phyloP scores from a whole-genome alignment of 2,888 invertebrate species.

The Podabrus alpinus region DNA sequence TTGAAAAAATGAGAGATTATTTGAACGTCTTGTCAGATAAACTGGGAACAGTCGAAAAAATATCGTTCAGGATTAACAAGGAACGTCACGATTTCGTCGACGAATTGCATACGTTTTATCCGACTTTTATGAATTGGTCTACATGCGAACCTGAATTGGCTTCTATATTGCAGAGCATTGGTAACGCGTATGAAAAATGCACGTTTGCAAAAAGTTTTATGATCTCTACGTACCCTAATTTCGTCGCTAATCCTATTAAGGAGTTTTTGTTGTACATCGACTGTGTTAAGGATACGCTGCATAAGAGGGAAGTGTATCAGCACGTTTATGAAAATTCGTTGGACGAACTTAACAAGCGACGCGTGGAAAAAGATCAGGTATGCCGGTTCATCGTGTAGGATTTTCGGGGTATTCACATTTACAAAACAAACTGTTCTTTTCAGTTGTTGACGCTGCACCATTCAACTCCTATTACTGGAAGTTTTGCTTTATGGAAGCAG shows the following conservation, averaged over 20 bases:
- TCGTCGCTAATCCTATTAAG: slow-evolving; percentile 56
- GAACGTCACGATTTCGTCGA: slow-evolving; percentile 63
- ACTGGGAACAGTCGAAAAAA: slow-evolving; percentile 64
- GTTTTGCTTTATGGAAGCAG: slow-evolving; percentile 63
- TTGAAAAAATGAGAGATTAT: slow-evolving; percentile 66
- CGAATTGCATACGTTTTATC: slow-evolving; percentile 64
- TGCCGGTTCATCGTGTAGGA: too few species aligned
- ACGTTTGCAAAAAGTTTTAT: slow-evolving; percentile 59
- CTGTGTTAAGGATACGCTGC: slow-evolving; percentile 67
- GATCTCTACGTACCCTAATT: slow-evolving; percentile 52
- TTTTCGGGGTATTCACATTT: background rate
- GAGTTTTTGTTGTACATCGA: slow-evolving; percentile 71
- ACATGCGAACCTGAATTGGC: slow-evolving; percentile 61
- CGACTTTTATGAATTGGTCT: slow-evolving; percentile 66
- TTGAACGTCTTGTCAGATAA: slow-evolving; percentile 65
- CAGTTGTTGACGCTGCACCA: slow-evolving; percentile 21
- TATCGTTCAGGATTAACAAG: slow-evolving; percentile 66
- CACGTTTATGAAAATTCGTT: slow-evolving; percentile 66
- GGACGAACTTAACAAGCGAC: slow-evolving; percentile 65
- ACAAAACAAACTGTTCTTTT: slow-evolving; percentile 2
- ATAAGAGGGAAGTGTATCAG: slow-evolving; percentile 67
- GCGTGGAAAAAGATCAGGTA: slow-evolving; percentile 67
- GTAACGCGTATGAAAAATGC: slow-evolving; percentile 58
- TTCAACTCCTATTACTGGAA: slow-evolving; percentile 40
- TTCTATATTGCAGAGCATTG: slow-evolving; percentile 54